Conservation (phyloP, 2,888 invertebrate species). For the Drosophila paucipuncta region DNA sequence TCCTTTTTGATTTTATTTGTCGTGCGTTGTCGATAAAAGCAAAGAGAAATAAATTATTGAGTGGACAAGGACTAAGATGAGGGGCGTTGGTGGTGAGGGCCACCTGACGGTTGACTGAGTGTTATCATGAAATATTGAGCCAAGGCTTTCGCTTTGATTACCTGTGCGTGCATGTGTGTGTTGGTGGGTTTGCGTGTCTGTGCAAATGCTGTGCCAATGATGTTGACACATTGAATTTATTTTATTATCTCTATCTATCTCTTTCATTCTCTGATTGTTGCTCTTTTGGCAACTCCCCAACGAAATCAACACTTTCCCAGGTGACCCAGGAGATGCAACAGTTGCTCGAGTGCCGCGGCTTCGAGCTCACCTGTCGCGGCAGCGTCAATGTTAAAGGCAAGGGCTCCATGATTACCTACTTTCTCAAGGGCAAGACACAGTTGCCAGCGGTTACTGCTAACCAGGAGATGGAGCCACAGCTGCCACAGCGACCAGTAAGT, state of each 20-base stretch:
- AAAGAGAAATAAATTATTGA: conserved; percentile 76
- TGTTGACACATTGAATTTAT: conserved; percentile 73
- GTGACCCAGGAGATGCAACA: conserved; percentile 95
- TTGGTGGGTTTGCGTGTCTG: conserved; percentile 21
- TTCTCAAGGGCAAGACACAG: conserved; percentile 85
- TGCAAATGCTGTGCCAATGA: conserved; percentile 52
- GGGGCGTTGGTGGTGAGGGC: background rate
- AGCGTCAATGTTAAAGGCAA: conserved; percentile 97
- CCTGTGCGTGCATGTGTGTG: conserved; percentile 18
- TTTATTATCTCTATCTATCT: conserved; percentile 32
- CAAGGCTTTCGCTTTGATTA: conserved; percentile 33
- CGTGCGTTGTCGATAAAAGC: conserved; percentile 58
- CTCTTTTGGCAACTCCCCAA: conserved; percentile 6
- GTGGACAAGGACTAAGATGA: conserved; percentile 14
- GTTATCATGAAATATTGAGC: conserved; percentile 73
- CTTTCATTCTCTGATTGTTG: background rate
- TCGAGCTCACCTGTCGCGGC: conserved; percentile 93
- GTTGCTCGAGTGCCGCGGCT: conserved; percentile 91
- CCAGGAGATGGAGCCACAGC: conserved; percentile 17
- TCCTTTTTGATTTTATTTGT: conserved; percentile 72
- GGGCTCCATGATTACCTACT: conserved; percentile 97
- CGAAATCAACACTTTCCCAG: conserved; percentile 84
- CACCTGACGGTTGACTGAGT: conserved; percentile 22
- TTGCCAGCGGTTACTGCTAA: conserved; percentile 20
- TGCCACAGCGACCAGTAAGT: background rate